phyloP scores from a whole-genome alignment of 2,113 vertebrate genomes.

The Sterna hirundo region DNA sequence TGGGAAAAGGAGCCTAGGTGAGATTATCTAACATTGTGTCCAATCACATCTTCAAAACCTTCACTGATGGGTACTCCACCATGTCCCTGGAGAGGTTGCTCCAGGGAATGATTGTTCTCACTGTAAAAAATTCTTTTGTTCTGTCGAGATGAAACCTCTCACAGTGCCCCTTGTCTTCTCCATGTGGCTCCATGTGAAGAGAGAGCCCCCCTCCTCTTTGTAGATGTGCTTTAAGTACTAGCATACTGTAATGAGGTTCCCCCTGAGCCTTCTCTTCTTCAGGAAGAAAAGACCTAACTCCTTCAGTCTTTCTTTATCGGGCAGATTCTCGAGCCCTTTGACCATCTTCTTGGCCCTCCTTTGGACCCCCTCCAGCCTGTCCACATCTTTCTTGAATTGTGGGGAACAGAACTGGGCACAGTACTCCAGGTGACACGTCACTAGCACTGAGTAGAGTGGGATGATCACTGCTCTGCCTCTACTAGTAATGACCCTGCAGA shows the following conservation, averaged over 20 bases:
- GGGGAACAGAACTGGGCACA: background rate
- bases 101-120: background rate
- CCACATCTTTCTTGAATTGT: background rate
- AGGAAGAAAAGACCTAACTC: background rate
- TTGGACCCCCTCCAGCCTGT: background rate
- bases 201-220: too few species aligned
- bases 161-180: background rate
- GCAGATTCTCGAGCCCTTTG: background rate
- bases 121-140: background rate
- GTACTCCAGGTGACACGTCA: background rate
- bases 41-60: background rate
- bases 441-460: background rate
- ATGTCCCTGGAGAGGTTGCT: background rate
- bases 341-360: background rate
- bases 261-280: background rate
- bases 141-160: background rate
- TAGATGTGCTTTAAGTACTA: background rate
- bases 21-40: background rate
- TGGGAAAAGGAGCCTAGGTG: background rate
- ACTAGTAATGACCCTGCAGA: too few species aligned
- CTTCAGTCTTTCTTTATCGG: background rate
- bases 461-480: background rate
- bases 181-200: background rate
- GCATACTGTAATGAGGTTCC: background rate
- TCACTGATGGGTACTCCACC: background rate